Base-by-base conservation (phyloP, 2,888 invertebrate genomes). In the Eupeodes latifasciatus region DNA sequence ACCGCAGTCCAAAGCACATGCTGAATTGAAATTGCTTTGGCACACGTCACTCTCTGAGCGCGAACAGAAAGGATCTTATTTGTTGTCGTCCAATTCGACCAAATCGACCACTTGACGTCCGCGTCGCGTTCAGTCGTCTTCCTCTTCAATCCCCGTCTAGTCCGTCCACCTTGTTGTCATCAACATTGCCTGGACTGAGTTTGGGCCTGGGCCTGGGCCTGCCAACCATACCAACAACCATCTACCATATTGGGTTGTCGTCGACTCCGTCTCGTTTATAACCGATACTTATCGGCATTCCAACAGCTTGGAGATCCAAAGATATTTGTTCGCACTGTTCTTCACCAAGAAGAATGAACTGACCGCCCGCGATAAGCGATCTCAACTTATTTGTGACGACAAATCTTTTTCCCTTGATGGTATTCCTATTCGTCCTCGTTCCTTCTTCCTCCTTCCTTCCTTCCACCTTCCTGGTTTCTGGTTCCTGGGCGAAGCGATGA, bases 371-470 rank as follows among this genome's bases (percentile, higher is more conserved):
- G 88, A 88, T 88, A 88, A 88, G 88, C 88, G 88, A 88, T 88
- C 88, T 88, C 88, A 88, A 88, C 88, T 88, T 88, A 88, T 88
- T 88, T 88, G 88, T 88, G 88, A 88, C 88, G 88, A 88, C 88
- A 88, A 88, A 88, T 88, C 88, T 88, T 85, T 88, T 85, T 69
- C 75, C 69, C 81, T 77, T 84, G 66, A 47, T 51, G 62, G 40
- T 40, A 40, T 40, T 40, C 40, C 40, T 40, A 40, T 71, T 72
- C 79, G 72, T 71, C 59, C 59, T 12, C 40, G 27, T 19, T 36
- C 27, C 27, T 27, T 27, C 27, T 27, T 2, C 27, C 27, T 27
- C 27, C 27, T 27, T 27, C 27, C 27, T 2, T 27, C 27, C 27
- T 27, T 27, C 27, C 27, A 27, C 27, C 27, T 27, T 27, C 27